Conservation (phyloP, 2,888 invertebrate genomes). For the Tetragnatha montana region DNA sequence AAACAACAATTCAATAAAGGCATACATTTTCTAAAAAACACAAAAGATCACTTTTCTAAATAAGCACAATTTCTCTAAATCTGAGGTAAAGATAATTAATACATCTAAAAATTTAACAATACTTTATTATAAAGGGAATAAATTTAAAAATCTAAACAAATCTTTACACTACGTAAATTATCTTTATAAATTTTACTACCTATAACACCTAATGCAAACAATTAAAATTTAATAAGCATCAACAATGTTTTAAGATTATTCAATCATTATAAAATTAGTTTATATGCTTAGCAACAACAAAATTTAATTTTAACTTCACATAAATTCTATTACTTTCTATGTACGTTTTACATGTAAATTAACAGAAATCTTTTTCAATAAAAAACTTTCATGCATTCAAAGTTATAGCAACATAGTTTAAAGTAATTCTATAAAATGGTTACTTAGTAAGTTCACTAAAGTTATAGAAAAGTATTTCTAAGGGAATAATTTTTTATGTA, state of each 20-base stretch:
- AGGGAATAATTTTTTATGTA: too few relatives aligned
- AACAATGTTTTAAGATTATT: not conserved
- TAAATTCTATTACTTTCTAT: not conserved
- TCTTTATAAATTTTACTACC: not conserved
- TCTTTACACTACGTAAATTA: not conserved
- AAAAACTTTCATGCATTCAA: too few relatives aligned
- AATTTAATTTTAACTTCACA: not conserved
- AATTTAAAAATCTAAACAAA: not conserved
- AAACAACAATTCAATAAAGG: slow-evolving; percentile 9
- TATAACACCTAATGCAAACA: not conserved
- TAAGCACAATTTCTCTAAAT: slow-evolving; percentile 1
- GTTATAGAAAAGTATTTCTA: too few relatives aligned
- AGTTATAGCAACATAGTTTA: too few relatives aligned
- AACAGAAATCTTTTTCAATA: too few relatives aligned
- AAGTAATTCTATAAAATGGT: too few relatives aligned
- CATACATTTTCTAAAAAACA: not conserved
- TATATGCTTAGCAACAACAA: not conserved
- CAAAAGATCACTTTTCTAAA: slow-evolving; percentile 4
- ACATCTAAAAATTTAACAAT: not conserved
- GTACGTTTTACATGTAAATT: not conserved
- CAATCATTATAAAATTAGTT: not conserved
- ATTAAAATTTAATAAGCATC: not conserved
- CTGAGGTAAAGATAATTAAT: not conserved
- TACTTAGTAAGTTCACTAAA: too few relatives aligned
- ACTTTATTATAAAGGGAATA: not conserved